Base-by-base conservation (phyloP, 2,797 vertebrate species). In the Phataginus tetradactyla region DNA sequence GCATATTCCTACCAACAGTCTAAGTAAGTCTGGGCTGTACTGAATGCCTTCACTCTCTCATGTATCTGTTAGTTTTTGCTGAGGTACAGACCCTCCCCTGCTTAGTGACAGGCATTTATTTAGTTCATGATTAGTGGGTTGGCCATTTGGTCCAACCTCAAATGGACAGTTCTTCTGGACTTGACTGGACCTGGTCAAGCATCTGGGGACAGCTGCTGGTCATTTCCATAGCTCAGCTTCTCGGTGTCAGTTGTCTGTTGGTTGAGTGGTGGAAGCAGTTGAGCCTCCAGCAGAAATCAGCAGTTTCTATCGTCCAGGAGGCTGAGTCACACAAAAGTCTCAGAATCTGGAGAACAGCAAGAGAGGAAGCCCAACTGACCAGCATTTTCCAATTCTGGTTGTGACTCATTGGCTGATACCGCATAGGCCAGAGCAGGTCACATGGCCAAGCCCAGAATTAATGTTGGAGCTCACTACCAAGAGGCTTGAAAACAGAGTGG, bases 1-100 rank as follows among this genome's bases (percentile, higher is more conserved):
- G 98, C 99, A 98, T 99, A 99, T 99, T 99, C 99, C 94, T 99
- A 99, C 99, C 99, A 99, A 99, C 99, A 99, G 98, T 99, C 99
- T 98, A 99, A 99, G 99, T 99, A 98, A 99, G 99, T 98, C 1
- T 0, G 39, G 15, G n/a, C 9, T 42, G 2, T 0, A 0, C 59
- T 75, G 64, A 86, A 21, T n/a, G 68, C 66, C 45, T 83, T 29
- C 15, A 37, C 6, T 53, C n/a, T 63, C 21, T 91, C 32, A 3
- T 17, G 66, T 49, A 78, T 53, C 63, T 89, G 14, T 75, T 69
- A 61, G 32, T 9, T 83, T 86, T 64, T 32, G 69, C 45, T 72
- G 49, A 34, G 1, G 11, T n/a, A 74, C 10, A 79, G 66, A 79
- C 20, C 29, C 39, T 2, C 37, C 14, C n/a, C 68, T 14, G 42